Conservation (phyloP, 2,797 vertebrate species). For the Cephalopachus bancanus region DNA sequence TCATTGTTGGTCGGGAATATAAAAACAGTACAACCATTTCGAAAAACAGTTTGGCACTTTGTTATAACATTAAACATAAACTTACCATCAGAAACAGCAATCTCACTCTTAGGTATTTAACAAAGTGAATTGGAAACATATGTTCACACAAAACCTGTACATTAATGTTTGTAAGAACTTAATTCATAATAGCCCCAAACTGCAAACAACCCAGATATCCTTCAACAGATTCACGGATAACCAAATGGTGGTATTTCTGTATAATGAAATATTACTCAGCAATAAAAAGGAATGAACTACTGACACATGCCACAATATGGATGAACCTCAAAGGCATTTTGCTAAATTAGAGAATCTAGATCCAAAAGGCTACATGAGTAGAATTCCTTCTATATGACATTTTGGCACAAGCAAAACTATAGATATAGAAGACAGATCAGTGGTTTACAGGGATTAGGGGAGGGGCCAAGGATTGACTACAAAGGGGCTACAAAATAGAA, state of each 20-base stretch:
- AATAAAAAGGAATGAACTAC: background rate
- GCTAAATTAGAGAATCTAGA: background rate
- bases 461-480: background rate
- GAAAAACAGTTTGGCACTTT: background rate
- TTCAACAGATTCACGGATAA: background rate
- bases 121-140: background rate
- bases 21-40: background rate
- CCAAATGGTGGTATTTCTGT: background rate
- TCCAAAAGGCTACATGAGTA: background rate
- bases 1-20: background rate
- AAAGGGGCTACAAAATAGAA: background rate
- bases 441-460: background rate
- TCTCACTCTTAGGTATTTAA: background rate
- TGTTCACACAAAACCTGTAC: background rate
- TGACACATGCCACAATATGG: background rate
- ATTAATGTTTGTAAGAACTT: background rate
- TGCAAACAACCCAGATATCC: background rate
- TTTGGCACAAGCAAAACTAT: background rate
- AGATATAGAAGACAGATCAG: background rate
- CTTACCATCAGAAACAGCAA: background rate
- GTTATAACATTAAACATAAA: background rate
- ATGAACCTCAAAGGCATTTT: background rate
- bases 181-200: too few relatives aligned
- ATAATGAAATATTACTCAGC: background rate
- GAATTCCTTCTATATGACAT: background rate